A percentile compares a stretch with the other conserved stretches of the same genome.
phyloP scores from a whole-genome alignment of 2,113 vertebrate genomes.

The Micronisus gabar region DNA sequence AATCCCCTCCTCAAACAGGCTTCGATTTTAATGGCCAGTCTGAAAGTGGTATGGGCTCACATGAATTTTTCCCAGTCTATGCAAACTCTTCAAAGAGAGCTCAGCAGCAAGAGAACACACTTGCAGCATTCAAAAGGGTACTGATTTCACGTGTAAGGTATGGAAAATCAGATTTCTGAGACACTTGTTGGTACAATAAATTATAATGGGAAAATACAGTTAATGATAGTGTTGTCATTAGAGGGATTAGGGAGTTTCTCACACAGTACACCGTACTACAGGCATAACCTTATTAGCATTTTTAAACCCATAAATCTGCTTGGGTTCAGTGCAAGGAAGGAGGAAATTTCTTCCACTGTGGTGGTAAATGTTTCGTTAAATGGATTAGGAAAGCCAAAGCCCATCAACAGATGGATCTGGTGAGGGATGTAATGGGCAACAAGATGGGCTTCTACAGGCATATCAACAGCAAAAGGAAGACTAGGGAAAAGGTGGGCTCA shows the following conservation, averaged over 20 bases:
- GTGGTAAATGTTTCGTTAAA: neutral
- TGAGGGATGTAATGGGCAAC: neutral
- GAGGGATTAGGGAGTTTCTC: neutral
- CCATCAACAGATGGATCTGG: accelerated
- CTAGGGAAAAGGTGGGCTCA: neutral
- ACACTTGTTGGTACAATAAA: neutral
- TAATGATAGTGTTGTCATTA: neutral
- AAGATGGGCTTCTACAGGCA: neutral
- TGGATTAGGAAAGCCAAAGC: neutral
- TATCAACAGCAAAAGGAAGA: neutral
- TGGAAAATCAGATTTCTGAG: neutral
- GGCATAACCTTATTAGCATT: neutral
- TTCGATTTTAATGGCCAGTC: neutral
- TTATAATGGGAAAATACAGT: neutral
- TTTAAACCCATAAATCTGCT: neutral
- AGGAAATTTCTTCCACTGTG: neutral
- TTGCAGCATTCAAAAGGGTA: neutral
- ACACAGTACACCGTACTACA: neutral
- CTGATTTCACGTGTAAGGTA: neutral
- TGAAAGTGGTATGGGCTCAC: neutral
- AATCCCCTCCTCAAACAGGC: neutral
- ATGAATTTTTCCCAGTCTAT: neutral
- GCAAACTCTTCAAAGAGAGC: neutral
- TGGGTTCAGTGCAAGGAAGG: neutral
- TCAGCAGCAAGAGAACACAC: neutral